Evolutionary conservation across 2,797 vertebrate species (phyloP).

Genomic region (Onychomys arenicola): DNA sequence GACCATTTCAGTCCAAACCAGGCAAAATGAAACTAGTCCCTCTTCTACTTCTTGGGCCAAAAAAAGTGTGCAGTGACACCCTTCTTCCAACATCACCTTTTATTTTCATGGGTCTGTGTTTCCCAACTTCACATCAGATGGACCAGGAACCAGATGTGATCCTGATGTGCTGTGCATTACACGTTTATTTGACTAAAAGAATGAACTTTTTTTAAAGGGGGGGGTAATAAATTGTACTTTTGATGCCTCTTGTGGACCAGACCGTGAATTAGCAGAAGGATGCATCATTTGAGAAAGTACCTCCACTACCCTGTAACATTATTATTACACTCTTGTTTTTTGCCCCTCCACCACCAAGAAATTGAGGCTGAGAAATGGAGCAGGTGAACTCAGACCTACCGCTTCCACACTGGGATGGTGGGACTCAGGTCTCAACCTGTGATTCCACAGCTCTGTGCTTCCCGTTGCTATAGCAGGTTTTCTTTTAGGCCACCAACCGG

Average conservation of each 20-base stretch:
- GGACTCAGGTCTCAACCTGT: background rate
- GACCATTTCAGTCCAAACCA: slow-evolving; percentile 43
- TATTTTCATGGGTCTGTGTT: background rate
- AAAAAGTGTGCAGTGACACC: background rate
- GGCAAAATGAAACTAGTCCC: slow-evolving; percentile 68
- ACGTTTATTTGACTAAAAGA: background rate
- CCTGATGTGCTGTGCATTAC: background rate
- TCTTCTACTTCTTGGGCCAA: slow-evolving; percentile 33
- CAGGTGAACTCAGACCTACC: background rate
- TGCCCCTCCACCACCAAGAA: background rate
- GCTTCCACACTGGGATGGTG: background rate
- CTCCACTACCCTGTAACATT: slow-evolving; percentile 5
- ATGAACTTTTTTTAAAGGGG: background rate
- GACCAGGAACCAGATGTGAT: background rate
- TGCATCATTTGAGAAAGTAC: background rate
- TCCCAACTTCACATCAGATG: background rate
- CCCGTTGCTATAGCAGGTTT: background rate
- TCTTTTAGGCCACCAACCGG: no score
- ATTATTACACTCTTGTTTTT: background rate
- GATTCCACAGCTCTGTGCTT: background rate
- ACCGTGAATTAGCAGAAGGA: background rate
- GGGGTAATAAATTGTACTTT: background rate
- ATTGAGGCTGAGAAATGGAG: background rate
- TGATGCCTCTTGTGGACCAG: background rate
- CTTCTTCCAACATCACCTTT: slow-evolving; percentile 39